Base-by-base conservation (phyloP, 2,888 invertebrate species). In the Sycophila texana region DNA sequence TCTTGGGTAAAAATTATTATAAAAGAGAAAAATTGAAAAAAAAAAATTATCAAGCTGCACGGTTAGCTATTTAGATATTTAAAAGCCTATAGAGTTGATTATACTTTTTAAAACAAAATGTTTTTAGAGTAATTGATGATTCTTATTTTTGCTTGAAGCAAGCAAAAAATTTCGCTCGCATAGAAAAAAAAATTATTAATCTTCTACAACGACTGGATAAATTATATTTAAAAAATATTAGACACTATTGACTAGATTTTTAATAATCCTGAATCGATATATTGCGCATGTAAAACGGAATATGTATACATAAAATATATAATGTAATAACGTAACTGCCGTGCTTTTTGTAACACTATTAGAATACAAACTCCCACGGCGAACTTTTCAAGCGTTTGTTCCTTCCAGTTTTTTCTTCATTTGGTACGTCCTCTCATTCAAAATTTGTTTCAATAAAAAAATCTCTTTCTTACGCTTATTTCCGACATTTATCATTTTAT, bases 171-270 rank as follows among this genome's bases (percentile, higher is more conserved):
- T 18, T 70, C 63, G 75, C 55, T 70, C 47, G 2, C 49, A 61
- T 73, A 76, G 58, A 2, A 73, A 60, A 70, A 26, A 73, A 66
- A 70, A 84, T 84, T 82, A 84, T 83, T 75, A 82, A 83, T 84
- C 83, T 84, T 86, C 82, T 87, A 88, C 87, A 88, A 88, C 87
- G 87, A 88, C 85, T 84, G 84, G 83, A 85, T 68, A 79, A 66
- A 76, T 70, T 20, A 72, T 65, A 66, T 71, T 61, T 22, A 47
- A 16, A 70, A 74, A 20, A 47, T 63, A 87, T 87, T 88, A 88
- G 86, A 88, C 87, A 85, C 83, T 80, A 85, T 82, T 79, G 74
- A 77, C 67, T 81, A 82, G 81, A 77, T 77, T 80, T 80, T 80
- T 74, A 80, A 77, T 70, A 74, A 77, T 73, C 73, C 63, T 58